Conservation (phyloP, 1,140 invertebrate genomes). For the Drosophila auraria region DNA sequence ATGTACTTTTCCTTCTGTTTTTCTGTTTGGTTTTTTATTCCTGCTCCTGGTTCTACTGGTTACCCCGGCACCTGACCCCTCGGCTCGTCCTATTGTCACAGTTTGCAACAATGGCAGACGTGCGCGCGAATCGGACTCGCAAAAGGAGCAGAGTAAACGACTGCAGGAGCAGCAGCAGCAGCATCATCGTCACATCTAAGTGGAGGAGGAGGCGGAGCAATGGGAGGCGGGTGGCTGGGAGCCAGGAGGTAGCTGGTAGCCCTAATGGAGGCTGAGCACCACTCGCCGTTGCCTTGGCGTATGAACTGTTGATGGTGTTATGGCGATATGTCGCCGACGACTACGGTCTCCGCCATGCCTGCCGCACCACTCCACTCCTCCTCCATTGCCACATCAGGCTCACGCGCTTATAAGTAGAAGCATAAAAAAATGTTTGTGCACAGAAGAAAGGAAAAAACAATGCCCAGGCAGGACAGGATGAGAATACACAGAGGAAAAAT, state of each 20-base stretch:
- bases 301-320: conserved; percentile 83
- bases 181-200: conserved; percentile 21
- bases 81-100: conserved; percentile 70
- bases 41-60: conserved; percentile 7
- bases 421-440: conserved; percentile 74
- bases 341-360: conserved; percentile 44
- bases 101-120: conserved; percentile 76
- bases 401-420: conserved; percentile 69
- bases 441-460: conserved; percentile 63
- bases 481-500: conserved; percentile 24
- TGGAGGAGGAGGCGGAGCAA: neutral
- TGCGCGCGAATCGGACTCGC: conserved; percentile 75
- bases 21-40: conserved; percentile 12
- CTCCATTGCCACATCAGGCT: conserved; percentile 16
- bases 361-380: conserved; percentile 18
- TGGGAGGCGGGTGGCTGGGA: conserved; percentile 27
- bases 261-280: conserved; percentile 39
- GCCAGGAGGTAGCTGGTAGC: neutral
- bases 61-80: conserved; percentile 28
- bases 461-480: conserved; percentile 35
- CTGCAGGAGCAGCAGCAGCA: conserved; percentile 40
- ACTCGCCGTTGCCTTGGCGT: conserved; percentile 46
- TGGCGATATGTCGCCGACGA: conserved; percentile 77
- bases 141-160: conserved; percentile 59
- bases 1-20: conserved; percentile 24